A percentile compares a stretch with the other conserved stretches of the same genome.
phyloP scores from a whole-genome alignment of 2,113 vertebrate genomes.

The Oncorhynchus gorbuscha region DNA sequence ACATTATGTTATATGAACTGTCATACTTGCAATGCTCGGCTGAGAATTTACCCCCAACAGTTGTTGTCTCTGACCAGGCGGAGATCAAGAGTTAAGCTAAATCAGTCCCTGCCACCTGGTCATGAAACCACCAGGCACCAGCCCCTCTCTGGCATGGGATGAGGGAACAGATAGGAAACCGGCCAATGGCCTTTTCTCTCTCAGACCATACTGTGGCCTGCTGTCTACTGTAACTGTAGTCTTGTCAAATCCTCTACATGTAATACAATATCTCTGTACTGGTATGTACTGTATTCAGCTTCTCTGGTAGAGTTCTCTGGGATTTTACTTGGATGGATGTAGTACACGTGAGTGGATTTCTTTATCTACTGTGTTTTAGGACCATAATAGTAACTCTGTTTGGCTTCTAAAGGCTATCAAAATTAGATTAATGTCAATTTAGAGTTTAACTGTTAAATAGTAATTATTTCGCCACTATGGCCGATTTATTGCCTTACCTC shows the following conservation, averaged over 20 bases:
- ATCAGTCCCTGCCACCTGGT: conserved; percentile 19
- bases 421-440: conserved; percentile 31
- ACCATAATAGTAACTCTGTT: neutral
- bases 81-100: conserved; percentile 9
- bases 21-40: neutral
- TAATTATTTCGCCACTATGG: no score
- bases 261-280: neutral
- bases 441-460: conserved; percentile 16
- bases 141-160: neutral
- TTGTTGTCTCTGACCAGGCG: neutral
- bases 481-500: no score
- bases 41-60: neutral
- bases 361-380: neutral
- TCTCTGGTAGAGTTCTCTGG: no score
- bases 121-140: neutral
- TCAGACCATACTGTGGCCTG: neutral
- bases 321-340: no score
- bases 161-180: neutral
- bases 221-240: neutral
- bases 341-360: neutral
- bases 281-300: neutral
- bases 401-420: conserved; percentile 9
- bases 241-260: no score
- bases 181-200: neutral
- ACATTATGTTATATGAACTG: neutral